Base-by-base conservation (phyloP, 2,113 vertebrate genomes). In the Nothocercus julius region DNA sequence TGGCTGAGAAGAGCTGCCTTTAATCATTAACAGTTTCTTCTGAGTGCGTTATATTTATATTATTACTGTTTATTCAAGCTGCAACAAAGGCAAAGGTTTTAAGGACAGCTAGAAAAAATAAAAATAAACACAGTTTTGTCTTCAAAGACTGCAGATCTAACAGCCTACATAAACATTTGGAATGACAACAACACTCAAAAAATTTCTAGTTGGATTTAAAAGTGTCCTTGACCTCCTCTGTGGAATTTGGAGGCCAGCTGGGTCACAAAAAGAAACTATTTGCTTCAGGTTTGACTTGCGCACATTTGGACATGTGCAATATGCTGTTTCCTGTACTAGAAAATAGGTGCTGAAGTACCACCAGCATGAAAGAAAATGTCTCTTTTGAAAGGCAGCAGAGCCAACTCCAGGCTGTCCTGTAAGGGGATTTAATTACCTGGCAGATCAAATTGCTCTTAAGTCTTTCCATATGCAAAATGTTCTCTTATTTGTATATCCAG, bases 291-390 rank as follows among this genome's bases (percentile, higher is more conserved):
- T 90, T 96, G 93, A 95, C 88, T 97, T 82, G 73, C 47, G 36
- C n/a, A 6, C 75, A 30, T 96, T 96, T 96, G 90, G 93, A 96
- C 77, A 97, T 95, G 89, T 81, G 70, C 80, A 49, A 74, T 94
- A 82, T 69, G 89, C 83, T 94, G 70, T 91, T 97, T 97, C 95
- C 95, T 96, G 49, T 96, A 40, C 64, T 84, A 76, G 80, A 64
- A 90, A 87, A 89, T 89, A 86, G 73, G 74, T 88, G 90, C 64
- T 90, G 85, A 95, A 93, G 36, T 84, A 63, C 21, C 86, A 83
- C 82, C 87, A 92, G 44, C 42, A 9, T 54, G 85, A 58, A 91
- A 84, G 28, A 92, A 96, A 94, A 72, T 45, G 9, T 82, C 14
- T 0, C 69, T 93, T 85, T 82, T 90, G 49, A 93, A 92, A 90